Conservation (phyloP, 1,140 invertebrate species). For the Cyclargus thomasi region DNA sequence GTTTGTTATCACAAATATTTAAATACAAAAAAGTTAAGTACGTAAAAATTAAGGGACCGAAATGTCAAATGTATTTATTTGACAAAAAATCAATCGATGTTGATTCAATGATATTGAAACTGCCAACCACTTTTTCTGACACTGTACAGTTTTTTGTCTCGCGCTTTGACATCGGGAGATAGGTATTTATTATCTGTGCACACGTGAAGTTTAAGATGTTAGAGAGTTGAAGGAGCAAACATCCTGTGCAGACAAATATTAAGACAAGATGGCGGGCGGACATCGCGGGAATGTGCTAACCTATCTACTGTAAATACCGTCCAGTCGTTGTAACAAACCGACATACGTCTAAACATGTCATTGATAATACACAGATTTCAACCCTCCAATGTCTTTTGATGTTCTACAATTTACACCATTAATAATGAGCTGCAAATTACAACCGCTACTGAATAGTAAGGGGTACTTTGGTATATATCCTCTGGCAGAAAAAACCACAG, state of each 20-base stretch:
- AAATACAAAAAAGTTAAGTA: too few relatives aligned
- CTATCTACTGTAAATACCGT: conserved; percentile 42
- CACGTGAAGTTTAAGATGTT: conserved; percentile 51
- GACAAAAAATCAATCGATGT: not conserved
- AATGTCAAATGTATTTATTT: not conserved
- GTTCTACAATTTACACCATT: too few relatives aligned
- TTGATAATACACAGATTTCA: too few relatives aligned
- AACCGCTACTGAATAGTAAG: too few relatives aligned
- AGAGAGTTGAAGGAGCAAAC: conserved; percentile 54
- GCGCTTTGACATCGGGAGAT: conserved; percentile 13
- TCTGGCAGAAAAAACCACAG: too few relatives aligned
- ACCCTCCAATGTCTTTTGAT: too few relatives aligned
- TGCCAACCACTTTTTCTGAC: not conserved
- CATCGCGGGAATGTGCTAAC: conserved; percentile 57
- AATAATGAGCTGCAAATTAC: too few relatives aligned
- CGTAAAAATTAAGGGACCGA: too few relatives aligned
- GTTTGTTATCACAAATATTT: too few relatives aligned
- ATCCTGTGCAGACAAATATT: conserved; percentile 66
- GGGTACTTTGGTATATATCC: too few relatives aligned
- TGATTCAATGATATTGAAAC: not conserved
- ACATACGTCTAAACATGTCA: not conserved
- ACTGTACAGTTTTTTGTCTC: not conserved
- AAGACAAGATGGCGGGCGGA: conserved; percentile 43
- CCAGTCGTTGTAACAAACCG: not conserved
- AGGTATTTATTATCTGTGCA: conserved; percentile 24